Evolutionary conservation across 2,113 vertebrate species (phyloP).

Genomic region (Serinus canaria): DNA sequence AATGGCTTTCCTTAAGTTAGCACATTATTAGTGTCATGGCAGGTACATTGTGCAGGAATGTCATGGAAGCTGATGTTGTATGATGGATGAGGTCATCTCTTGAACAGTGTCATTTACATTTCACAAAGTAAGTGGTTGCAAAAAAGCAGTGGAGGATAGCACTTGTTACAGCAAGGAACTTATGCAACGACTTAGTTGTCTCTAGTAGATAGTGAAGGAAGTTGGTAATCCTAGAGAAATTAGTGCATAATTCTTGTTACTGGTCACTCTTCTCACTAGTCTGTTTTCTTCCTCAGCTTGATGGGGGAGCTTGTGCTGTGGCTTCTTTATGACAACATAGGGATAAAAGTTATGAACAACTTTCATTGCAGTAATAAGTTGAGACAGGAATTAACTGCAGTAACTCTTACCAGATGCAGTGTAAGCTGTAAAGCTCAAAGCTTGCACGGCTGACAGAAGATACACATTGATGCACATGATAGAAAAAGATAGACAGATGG

Average conservation of each 20-base stretch:
- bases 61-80: not conserved
- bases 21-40: not conserved
- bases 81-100: not conserved
- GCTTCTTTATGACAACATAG: not conserved
- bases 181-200: fast-evolving
- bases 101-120: not conserved
- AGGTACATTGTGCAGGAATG: not conserved
- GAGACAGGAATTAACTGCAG: not conserved
- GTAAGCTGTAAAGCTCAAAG: not conserved
- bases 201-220: not conserved
- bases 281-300: not conserved
- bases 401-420: not conserved
- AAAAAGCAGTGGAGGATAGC: not conserved
- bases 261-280: not conserved
- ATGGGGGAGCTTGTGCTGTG: not conserved
- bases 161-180: not conserved
- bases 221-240: not conserved
- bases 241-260: not conserved
- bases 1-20: not conserved
- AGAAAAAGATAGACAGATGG: not conserved
- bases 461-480: not conserved
- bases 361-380: not conserved
- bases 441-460: not conserved
- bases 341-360: not conserved
- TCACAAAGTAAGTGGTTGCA: not conserved